Base-by-base conservation (phyloP, 1,140 invertebrate species). In the Gryon sp. region DNA sequence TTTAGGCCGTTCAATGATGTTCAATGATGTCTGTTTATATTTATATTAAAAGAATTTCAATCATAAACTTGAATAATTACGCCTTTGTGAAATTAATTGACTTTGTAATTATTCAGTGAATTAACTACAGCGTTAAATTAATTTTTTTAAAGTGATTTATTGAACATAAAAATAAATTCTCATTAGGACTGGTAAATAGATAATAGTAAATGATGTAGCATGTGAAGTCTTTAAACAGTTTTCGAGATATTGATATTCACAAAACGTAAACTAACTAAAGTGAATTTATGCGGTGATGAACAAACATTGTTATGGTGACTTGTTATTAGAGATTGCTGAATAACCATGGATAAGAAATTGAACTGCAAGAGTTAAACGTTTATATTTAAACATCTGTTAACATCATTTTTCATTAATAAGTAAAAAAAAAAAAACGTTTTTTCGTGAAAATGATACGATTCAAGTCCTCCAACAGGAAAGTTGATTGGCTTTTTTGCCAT, bases 261-360 rank as follows among this genome's bases (percentile, higher is more conserved):
- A 7, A 22, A 8, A 52, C 22, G 40, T 53, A 53, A 26, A 40
- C 14, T 36, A 36, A 41, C 36, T 30, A 22, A 26, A 38, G 43
- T 8, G 30, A 40, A 62, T 57, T 45, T 60, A 52, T 73, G 41
- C 43, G 50, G 40, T 19, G 36, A 3, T 41, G 48, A 9, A 53
- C 11, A 62, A 19, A 59, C 36, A 63, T 59, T 43, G 20, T 65
- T 74, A 52, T 20, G 60, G 43, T 43, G 36, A 57, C 43, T 46
- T 38, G 50, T 43, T 63, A 41, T 55, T 48, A 18, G 32, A 38
- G 46, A 70, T 60, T 60, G 36, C 30, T 53, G 32, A 24, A 53
- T 34, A 36, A 60, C 19, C 43, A 26, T 45, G 34, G 52, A 70
- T 19, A 40, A 55, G 40, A 66, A 66, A 45, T 59, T 59, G 24